Evolutionary conservation across 2,888 invertebrate genomes (phyloP).

Genomic region (Phaedon cochleariae): DNA sequence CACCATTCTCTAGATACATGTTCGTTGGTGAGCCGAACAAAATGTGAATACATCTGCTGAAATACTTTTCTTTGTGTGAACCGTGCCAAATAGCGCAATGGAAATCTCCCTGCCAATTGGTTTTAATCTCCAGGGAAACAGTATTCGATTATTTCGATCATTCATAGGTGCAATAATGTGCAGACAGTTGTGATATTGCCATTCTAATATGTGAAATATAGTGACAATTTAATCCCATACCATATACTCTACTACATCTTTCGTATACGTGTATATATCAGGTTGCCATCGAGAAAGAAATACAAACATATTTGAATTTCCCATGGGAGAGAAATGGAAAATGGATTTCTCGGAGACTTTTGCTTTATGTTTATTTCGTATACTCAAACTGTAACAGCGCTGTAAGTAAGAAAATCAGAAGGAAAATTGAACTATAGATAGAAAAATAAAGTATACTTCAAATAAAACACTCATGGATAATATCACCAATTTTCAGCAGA

Average conservation of each 20-base stretch:
- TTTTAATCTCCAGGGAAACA: slow-evolving; percentile 41
- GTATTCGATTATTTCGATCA: slow-evolving; percentile 52
- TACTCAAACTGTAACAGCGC: slow-evolving; percentile 26
- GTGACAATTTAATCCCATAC: slow-evolving; percentile 29
- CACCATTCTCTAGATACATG: no score
- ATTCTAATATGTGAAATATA: slow-evolving; percentile 51
- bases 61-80: no score
- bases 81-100: no score
- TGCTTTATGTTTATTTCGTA: slow-evolving; percentile 47
- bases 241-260: slow-evolving; percentile 32
- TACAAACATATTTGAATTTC: slow-evolving; percentile 60
- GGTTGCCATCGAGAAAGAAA: slow-evolving; percentile 54
- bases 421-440: not conserved
- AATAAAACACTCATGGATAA: no score
- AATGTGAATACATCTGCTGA: no score
- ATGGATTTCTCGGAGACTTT: slow-evolving; percentile 55
- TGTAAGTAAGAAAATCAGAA: not conserved
- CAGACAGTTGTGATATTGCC: slow-evolving; percentile 56
- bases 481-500: no score
- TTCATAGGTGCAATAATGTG: slow-evolving; percentile 45
- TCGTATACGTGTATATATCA: slow-evolving; percentile 52
- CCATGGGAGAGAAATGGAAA: slow-evolving; percentile 54
- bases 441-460: no score
- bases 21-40: no score
- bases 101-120: no score